Base-by-base conservation (phyloP, 2,888 invertebrate species). In the Abrostola triplasia region DNA sequence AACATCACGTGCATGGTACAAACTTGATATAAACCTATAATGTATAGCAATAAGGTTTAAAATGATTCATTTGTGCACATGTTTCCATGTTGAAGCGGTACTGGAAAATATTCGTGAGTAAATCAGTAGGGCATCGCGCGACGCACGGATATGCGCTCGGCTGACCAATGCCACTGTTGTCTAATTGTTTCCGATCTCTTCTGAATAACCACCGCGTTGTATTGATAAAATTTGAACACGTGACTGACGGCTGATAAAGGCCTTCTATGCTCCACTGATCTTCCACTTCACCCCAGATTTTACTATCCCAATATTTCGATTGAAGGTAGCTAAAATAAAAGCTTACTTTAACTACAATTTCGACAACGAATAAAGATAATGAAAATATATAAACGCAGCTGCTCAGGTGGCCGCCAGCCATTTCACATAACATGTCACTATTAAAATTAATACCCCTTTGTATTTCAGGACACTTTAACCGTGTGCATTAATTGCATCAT, bases 161-260 rank as follows among this genome's bases (percentile, higher is more conserved):
- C 84, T 93, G 94, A 82, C 89, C 93, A 92, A 89, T 91, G 93
- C 90, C 92, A 90, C 90, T 89, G 92, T 88, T 88, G 88, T 90
- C 92, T 94, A 94, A 94, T 94, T 94, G 92, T 92, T 94, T 94
- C 94, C 94, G 94, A 94, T 92, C 93, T 92, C 88, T 84, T 86
- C 90, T 90, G 90, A 90, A 92, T 90, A 90, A 89, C 91, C 89
- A 82, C 83, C 80, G 85, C 85, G 86, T 86, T 87, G 86, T 90
- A 92, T 92, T 90, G 91, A 92, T 89, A 76, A 90, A 92, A 91
- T 92, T 90, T 87, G 90, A 90, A 89, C 90, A 90, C 88, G 88
- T 90, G 89, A 91, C 87, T 89, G 88, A 84, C 76, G 84, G 69
- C 79, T 75, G 80, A 90, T 88, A 87, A 86, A 87, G 79, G 84